phyloP scores from a whole-genome alignment of 2,113 vertebrate species.

The Pteropus alecto region DNA sequence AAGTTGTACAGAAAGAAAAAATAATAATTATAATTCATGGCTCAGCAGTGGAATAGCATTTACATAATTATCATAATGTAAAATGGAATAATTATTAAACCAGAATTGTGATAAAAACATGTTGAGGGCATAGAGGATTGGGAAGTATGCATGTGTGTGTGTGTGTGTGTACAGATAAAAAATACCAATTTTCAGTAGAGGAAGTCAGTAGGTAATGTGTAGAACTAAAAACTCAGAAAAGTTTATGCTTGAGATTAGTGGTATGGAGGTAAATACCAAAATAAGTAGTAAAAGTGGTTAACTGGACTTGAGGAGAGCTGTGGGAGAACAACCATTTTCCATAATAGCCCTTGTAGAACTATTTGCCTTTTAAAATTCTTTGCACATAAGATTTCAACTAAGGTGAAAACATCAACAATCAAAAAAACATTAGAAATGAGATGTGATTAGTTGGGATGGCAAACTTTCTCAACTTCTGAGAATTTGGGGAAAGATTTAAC shows the following conservation, averaged over 20 bases:
- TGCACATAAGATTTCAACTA: not conserved
- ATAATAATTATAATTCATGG: not conserved
- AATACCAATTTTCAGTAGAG: not conserved
- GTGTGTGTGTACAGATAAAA: not conserved
- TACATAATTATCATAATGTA: not conserved
- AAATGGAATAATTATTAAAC: not conserved
- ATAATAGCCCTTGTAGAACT: not conserved
- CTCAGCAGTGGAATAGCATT: not conserved
- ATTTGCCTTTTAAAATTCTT: not conserved
- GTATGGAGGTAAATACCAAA: not conserved
- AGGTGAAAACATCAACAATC: not conserved
- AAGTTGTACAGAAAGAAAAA: not conserved
- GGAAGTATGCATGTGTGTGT: not conserved
- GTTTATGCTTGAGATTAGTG: not conserved
- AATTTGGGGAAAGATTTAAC: not conserved
- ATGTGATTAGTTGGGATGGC: not conserved
- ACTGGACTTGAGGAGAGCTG: not conserved
- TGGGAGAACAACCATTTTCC: not conserved
- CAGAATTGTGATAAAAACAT: not conserved
- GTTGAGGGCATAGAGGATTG: not conserved
- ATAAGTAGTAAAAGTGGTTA: not conserved
- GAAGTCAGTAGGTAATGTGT: not conserved
- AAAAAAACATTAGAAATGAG: not conserved
- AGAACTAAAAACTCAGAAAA: not conserved
- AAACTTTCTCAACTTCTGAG: not conserved